Evolutionary conservation across 1,140 invertebrate genomes (phyloP), one percentile per base, ranked within the genome.

Genomic region (Drosophila navojoa): DNA sequence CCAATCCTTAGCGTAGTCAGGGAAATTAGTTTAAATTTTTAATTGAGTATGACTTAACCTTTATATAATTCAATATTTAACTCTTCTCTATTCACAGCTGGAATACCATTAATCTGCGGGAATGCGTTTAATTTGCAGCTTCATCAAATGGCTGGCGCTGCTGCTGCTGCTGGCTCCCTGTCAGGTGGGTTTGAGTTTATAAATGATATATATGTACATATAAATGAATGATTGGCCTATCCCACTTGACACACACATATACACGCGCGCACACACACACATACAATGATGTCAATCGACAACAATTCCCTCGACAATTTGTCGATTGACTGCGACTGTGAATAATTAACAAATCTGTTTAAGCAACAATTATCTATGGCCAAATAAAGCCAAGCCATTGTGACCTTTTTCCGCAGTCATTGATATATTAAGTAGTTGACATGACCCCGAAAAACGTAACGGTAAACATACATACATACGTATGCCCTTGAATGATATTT

Each of bases 291-390:
- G 78, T 86, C 79, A 86, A 86, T 70, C 59, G 61, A 54, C 59
- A 66, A 79, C 82, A 73, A 87, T 87, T 82, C 44, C 2, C n/a
- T 61, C 45, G 64, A 57, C 59, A 66, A 67, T 38, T 60, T 16
- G 38, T 42, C 53, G 59, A 69, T 69, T 85, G 69, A 60, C 70
- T 22, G 45, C 19, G 81, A 79, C 76, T 75, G 81, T 77, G 76
- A 77, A 76, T 73, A 71, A 71, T 78, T 73, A 49, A 71, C 64
- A 75, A 76, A 73, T 76, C 68, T 72, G 70, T 72, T 58, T 61
- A 77, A 86, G 63, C 78, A 70, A 47, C 82, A 87, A 86, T 86
- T 86, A 82, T 61, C 44, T 74, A 50, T 47, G 5, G 15, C 68
- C 82, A 89, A 86, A 87, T 89, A 79, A 40, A 68, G 71, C 57